Evolutionary conservation across 2,113 vertebrate genomes (phyloP).

Genomic region (Corydoras sp.): DNA sequence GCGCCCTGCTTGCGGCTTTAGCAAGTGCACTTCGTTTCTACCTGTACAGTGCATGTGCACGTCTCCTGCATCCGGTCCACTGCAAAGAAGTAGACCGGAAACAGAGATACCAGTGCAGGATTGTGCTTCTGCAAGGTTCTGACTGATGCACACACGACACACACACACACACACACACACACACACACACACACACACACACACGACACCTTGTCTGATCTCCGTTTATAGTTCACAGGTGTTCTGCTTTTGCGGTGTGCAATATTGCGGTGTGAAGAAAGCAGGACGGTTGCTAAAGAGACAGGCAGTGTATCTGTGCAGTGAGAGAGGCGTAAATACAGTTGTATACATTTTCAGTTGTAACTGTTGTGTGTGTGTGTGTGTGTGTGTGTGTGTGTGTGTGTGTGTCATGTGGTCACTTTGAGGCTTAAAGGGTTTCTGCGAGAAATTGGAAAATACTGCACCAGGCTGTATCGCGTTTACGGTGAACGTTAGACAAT

Average conservation of each 20-base stretch:
- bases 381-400: no score
- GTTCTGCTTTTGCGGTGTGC: constrained; percentile 47
- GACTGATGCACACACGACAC: constrained; percentile 12
- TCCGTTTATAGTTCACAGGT: constrained; percentile 55
- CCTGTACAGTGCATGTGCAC: constrained; percentile 46
- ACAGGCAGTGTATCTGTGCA: constrained; percentile 8
- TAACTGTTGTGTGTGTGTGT: no score
- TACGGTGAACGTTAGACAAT: no score
- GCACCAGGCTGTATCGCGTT: no score
- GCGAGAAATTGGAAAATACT: no score
- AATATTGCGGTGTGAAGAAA: constrained; percentile 36
- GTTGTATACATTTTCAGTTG: no score
- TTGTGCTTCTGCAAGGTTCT: constrained; percentile 31
- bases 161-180: constrained; percentile 34
- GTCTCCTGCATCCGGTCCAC: constrained; percentile 42
- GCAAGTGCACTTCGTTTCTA: constrained; percentile 29
- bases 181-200: constrained; percentile 17
- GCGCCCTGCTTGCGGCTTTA: constrained; percentile 35
- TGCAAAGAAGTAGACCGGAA: constrained; percentile 50
- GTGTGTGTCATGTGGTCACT: no score
- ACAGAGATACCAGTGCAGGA: constrained; percentile 41
- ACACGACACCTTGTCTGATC: constrained; percentile 45
- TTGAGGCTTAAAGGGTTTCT: no score
- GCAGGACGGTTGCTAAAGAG: constrained; percentile 31
- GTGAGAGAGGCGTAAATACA: no score